Percentiles rank a stretch among this genome's conserved stretches.
These are phyloP conservation scores for Cyrtorhinus lividipennis DNA, from an alignment of 1,140 invertebrate genomes.

Conservation along the genomic window DNA sequence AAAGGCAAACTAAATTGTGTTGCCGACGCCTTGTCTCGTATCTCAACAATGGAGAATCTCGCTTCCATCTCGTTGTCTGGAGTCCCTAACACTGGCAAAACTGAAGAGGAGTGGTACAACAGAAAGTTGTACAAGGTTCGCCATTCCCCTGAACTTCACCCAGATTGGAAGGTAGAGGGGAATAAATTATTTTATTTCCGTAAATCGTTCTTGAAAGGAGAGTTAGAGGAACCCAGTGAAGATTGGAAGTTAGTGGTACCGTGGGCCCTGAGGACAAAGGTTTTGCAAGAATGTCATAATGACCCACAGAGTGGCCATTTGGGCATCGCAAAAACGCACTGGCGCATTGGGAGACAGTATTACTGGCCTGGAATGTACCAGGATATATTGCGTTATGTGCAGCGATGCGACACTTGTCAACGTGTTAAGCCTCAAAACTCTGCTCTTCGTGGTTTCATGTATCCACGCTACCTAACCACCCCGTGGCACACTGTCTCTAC, in stretches of 20 bases:
- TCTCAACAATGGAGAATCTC: not conserved
- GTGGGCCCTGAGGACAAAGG: constrained; percentile 16
- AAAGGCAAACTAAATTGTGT: constrained; percentile 23
- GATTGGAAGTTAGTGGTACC: constrained; percentile 27
- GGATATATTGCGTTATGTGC: constrained; percentile 22
- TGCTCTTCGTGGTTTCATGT: not conserved
- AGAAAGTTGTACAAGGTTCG: not conserved
- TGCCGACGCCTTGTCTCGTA: constrained; percentile 16
- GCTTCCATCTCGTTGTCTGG: not conserved
- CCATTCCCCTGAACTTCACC: not conserved
- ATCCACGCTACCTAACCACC: not conserved
- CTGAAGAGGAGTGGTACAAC: constrained; percentile 2
- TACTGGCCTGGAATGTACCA: constrained; percentile 18
- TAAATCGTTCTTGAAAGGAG: not conserved
- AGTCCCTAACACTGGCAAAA: not conserved
- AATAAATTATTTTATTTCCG: not conserved
- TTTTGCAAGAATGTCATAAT: constrained; percentile 24
- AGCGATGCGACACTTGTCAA: constrained; percentile 22
- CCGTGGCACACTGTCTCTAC: constrained; percentile 25
- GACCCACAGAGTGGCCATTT: constrained; percentile 28
- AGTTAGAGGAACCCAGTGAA: not conserved
- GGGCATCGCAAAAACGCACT: constrained; percentile 28
- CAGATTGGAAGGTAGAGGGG: not conserved
- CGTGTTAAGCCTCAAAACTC: not conserved
- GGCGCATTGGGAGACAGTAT: constrained; percentile 20